A percentile compares a stretch with the other conserved stretches of the same genome.
phyloP scores from a whole-genome alignment of 2,797 vertebrate species.

The Peromyscus attwateri region DNA sequence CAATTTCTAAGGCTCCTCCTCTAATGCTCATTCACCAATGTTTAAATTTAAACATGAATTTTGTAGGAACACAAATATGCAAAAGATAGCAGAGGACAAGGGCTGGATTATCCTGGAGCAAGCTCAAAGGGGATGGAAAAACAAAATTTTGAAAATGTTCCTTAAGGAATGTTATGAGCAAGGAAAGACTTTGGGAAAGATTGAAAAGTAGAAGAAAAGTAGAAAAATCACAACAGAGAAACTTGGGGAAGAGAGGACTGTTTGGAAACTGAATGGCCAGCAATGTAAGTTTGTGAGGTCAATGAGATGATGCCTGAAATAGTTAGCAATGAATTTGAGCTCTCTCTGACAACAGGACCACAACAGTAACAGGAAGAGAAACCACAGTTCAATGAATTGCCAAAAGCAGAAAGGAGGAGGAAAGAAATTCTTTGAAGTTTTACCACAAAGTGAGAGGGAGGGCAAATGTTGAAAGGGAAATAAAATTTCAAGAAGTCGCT shows the following conservation, averaged over 20 bases:
- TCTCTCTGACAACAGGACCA: neutral
- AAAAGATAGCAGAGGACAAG: too few relatives aligned
- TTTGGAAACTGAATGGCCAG: neutral
- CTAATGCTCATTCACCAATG: neutral
- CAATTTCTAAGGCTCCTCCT: neutral
- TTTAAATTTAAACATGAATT: neutral
- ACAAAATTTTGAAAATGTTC: too few relatives aligned
- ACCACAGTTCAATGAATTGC: neutral
- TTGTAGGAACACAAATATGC: neutral
- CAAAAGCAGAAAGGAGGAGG: neutral
- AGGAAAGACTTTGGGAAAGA: neutral
- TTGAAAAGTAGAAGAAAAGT: neutral
- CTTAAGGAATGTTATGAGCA: neutral
- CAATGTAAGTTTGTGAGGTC: neutral
- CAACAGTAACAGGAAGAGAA: neutral
- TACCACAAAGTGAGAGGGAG: neutral
- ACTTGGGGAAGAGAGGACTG: neutral
- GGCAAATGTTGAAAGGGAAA: neutral
- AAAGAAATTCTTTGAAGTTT: conserved; percentile 29
- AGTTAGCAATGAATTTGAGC: neutral
- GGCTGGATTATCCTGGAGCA: neutral
- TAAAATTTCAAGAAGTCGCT: neutral
- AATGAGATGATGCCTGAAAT: neutral
- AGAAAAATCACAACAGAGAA: neutral
- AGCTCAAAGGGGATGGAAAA: too few relatives aligned